Percentiles rank a stretch among this genome's conserved stretches.
Evolutionary conservation across 2,797 vertebrate genomes (phyloP).

Genomic region (Mormyrops attenuatus): DNA sequence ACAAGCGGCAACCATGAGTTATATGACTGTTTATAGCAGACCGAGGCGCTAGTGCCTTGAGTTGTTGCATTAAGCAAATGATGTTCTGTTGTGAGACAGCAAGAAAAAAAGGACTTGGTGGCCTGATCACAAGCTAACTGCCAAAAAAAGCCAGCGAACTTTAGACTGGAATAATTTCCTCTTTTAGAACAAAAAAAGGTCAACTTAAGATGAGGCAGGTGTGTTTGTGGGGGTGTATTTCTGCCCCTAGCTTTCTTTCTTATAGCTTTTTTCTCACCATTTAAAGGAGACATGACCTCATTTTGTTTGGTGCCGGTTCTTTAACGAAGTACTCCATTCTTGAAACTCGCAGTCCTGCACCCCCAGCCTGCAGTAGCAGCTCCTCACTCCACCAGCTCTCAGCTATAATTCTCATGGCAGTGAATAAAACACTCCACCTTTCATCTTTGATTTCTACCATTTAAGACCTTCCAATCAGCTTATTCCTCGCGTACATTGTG

Average conservation of each 20-base stretch:
- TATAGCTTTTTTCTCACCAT: background rate
- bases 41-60: background rate
- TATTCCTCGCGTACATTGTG: background rate
- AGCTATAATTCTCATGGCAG: background rate
- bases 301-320: background rate
- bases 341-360: background rate
- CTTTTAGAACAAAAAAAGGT: background rate
- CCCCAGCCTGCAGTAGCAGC: background rate
- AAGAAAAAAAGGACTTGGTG: background rate
- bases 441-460: conserved; percentile 1
- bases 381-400: background rate
- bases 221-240: background rate
- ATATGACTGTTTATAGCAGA: background rate
- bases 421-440: background rate
- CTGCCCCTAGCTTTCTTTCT: background rate
- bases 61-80: background rate
- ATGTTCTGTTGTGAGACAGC: background rate
- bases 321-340: background rate
- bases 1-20: background rate
- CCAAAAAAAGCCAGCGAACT: background rate
- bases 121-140: background rate
- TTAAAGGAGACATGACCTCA: background rate
- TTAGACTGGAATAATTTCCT: background rate
- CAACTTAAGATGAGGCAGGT: background rate
- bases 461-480: background rate